Conservation (phyloP, 2,888 invertebrate genomes). For the Pammene fasciana region DNA sequence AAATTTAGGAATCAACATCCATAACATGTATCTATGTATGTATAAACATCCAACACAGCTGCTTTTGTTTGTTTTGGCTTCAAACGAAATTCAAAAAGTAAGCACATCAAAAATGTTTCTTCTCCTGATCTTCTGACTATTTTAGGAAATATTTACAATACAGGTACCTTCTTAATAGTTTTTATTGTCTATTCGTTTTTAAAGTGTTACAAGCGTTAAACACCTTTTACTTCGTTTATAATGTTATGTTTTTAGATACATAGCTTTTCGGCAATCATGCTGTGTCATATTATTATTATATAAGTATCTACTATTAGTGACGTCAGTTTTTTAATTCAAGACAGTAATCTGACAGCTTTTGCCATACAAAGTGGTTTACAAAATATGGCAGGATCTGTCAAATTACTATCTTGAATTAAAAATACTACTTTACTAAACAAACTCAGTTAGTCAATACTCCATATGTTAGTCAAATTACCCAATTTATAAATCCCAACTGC, state of each 20-base stretch:
- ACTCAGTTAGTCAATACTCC: constrained; percentile 3
- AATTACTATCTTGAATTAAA: too few relatives aligned
- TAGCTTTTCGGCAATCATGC: constrained; percentile 2
- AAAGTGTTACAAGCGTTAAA: constrained; percentile 3
- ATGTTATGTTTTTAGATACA: not conserved
- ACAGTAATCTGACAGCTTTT: too few relatives aligned
- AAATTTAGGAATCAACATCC: not conserved
- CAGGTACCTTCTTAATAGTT: too few relatives aligned
- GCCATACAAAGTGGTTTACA: too few relatives aligned
- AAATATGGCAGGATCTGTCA: too few relatives aligned
- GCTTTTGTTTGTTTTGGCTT: not conserved
- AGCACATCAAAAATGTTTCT: not conserved
- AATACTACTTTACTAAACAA: too few relatives aligned
- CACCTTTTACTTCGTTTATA: constrained; percentile 5
- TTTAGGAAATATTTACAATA: too few relatives aligned
- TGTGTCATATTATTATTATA: not conserved
- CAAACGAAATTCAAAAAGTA: not conserved
- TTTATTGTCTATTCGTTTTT: too few relatives aligned
- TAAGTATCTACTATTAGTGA: too few relatives aligned
- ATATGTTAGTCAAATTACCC: constrained; percentile 2
- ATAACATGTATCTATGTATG: too few relatives aligned
- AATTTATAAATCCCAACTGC: not conserved
- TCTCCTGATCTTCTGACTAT: not conserved
- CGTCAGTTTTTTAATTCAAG: not conserved
- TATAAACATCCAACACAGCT: not conserved